phyloP scores from a whole-genome alignment of 2,888 invertebrate genomes.

The Caradrina kadenii region DNA sequence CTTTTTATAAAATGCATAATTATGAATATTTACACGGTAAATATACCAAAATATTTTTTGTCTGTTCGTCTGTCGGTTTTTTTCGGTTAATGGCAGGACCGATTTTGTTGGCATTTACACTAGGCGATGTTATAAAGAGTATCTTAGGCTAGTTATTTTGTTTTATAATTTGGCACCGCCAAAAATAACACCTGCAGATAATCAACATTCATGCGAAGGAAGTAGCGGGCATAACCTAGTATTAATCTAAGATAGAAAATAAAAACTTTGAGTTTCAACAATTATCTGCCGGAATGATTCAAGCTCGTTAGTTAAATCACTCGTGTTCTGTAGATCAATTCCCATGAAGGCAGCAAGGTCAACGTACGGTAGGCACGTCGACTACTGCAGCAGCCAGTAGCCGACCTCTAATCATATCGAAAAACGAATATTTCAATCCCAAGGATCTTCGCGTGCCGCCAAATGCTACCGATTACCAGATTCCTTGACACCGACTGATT shows the following conservation, averaged over 20 bases:
- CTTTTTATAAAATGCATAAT: too few relatives aligned
- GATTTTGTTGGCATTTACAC: too few relatives aligned
- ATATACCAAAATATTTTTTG: too few relatives aligned
- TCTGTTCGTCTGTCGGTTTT: too few relatives aligned
- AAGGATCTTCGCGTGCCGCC: constrained; percentile 75
- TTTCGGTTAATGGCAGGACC: too few relatives aligned
- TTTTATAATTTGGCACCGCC: too few relatives aligned
- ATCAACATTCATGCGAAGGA: too few relatives aligned
- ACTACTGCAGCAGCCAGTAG: constrained; percentile 57
- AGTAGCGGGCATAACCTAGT: too few relatives aligned
- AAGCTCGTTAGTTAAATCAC: constrained; percentile 40
- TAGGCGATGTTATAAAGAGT: too few relatives aligned
- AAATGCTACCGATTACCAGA: constrained; percentile 82
- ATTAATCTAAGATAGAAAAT: not conserved
- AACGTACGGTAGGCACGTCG: constrained; percentile 47
- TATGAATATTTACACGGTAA: too few relatives aligned
- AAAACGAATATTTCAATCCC: constrained; percentile 56
- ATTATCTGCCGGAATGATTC: constrained; percentile 30
- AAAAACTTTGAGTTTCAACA: constrained; percentile 29
- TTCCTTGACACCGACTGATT: constrained; percentile 71
- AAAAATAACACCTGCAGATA: too few relatives aligned
- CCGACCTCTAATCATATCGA: constrained; percentile 58
- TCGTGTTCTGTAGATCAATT: constrained; percentile 24
- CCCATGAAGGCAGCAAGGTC: constrained; percentile 55
- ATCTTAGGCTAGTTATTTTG: too few relatives aligned